A percentile compares a stretch with the other conserved stretches of the same genome.
These are phyloP conservation scores for Odontothrips loti DNA, from an alignment of 2,888 invertebrate species.

Conservation along the genomic window DNA sequence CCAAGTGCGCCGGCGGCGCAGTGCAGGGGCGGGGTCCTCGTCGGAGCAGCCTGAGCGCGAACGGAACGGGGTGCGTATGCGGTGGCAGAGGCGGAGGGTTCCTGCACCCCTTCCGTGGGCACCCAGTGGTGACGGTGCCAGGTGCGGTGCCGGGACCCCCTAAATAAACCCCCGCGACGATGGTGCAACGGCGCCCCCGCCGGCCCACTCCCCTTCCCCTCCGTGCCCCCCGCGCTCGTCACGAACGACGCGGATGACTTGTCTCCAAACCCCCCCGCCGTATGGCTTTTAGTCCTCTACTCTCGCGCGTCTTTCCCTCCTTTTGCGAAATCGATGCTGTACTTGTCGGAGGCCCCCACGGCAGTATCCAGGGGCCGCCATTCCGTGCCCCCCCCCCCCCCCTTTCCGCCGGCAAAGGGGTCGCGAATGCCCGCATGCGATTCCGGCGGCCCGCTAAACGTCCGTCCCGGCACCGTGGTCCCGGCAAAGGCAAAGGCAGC, in stretches of 20 bases:
- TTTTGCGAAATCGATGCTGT: background rate
- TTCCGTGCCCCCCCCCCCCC: too few species aligned
- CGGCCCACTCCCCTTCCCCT: too few species aligned
- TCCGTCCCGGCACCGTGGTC: too few species aligned
- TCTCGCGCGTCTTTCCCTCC: background rate
- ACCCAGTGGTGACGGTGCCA: background rate
- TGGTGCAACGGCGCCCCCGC: background rate
- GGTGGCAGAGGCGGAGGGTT: too few species aligned
- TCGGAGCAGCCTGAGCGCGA: background rate
- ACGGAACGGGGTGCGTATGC: background rate
- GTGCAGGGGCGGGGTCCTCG: background rate
- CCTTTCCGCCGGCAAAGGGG: too few species aligned
- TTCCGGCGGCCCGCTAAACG: too few species aligned
- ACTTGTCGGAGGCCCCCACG: too few species aligned
- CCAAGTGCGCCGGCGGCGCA: background rate
- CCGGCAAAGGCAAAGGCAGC: too few species aligned
- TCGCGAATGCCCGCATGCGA: too few species aligned
- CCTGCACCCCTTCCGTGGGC: too few species aligned
- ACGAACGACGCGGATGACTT: background rate
- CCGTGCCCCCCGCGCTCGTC: background rate
- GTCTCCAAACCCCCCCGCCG: slow-evolving; percentile 13
- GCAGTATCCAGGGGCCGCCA: too few species aligned
- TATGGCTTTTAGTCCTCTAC: background rate
- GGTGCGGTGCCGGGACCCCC: background rate
- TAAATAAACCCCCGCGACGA: too few species aligned